phyloP scores from a whole-genome alignment of 1,140 invertebrate species.

The Aethina tumida region DNA sequence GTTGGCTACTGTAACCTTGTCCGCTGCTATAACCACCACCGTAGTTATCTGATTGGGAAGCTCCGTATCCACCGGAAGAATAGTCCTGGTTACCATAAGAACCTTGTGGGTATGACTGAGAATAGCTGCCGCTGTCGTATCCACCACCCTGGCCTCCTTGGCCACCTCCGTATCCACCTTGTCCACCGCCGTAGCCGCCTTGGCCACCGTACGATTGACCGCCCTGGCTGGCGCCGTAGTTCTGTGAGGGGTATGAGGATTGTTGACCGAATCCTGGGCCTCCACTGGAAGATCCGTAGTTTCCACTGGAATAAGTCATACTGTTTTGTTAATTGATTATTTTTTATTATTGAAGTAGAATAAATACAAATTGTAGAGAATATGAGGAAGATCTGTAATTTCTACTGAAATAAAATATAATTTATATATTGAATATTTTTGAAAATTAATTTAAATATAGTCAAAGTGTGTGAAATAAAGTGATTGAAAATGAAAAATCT shows the following conservation, averaged over 20 bases:
- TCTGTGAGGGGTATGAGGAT: conserved; percentile 2
- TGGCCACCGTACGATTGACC: conserved; percentile 9
- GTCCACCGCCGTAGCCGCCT: conserved; percentile 9
- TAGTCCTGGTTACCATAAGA: conserved; percentile 6
- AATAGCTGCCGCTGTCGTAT: conserved; percentile 6
- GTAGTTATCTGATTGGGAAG: conserved; percentile 10
- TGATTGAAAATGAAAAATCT: too few species aligned
- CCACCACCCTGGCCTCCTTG: conserved; percentile 5
- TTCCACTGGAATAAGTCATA: neutral
- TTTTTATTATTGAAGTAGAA: conserved; percentile 3
- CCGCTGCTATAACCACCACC: conserved; percentile 12
- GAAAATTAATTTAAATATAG: too few species aligned
- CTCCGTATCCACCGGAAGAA: conserved; percentile 12
- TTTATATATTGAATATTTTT: too few species aligned
- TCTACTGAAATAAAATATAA: neutral
- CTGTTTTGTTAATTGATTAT: conserved; percentile 6
- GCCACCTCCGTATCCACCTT: conserved; percentile 12
- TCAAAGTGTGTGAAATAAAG: too few species aligned
- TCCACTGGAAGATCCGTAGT: conserved; percentile 5
- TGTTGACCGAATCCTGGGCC: conserved; percentile 9
- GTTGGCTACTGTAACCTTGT: conserved; percentile 17
- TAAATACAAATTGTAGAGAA: neutral
- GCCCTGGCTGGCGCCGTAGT: conserved; percentile 1
- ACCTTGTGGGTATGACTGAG: conserved; percentile 6
- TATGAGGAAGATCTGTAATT: neutral